A percentile compares a stretch with the other conserved stretches of the same genome.
These are phyloP conservation scores for Synergus gifuensis DNA, from an alignment of 2,888 invertebrate species.

Conservation along the genomic window DNA sequence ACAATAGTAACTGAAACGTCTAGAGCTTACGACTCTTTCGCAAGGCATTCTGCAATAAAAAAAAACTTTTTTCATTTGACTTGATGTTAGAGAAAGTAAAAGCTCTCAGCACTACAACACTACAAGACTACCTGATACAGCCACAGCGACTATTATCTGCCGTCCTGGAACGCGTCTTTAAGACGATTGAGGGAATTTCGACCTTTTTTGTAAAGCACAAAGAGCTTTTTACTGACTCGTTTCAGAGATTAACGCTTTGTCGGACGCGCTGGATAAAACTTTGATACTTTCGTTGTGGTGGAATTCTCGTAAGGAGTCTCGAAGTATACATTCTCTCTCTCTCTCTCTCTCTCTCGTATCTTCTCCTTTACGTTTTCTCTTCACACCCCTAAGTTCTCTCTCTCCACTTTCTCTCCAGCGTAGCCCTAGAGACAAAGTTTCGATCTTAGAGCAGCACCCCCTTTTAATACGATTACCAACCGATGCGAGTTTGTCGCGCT, in stretches of 20 bases:
- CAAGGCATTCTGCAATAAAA: conserved; percentile 6
- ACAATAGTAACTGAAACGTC: conserved; percentile 3
- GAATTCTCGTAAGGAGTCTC: conserved; percentile 62
- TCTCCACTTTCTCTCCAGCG: conserved; percentile 40
- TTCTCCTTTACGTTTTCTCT: conserved; percentile 36
- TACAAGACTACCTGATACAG: conserved; percentile 48
- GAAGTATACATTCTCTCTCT: conserved; percentile 50
- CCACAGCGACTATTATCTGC: conserved; percentile 45
- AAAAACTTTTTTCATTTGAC: conserved; percentile 52
- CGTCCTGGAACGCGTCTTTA: conserved; percentile 45
- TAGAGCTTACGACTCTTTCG: conserved; percentile 12
- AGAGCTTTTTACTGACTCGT: conserved; percentile 65
- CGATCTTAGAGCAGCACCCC: conserved; percentile 54
- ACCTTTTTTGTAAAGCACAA: conserved; percentile 58
- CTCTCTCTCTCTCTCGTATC: not conserved
- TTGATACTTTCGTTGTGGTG: conserved; percentile 58
- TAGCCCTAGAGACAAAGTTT: conserved; percentile 49
- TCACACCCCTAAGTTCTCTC: conserved; percentile 35
- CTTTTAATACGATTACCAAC: conserved; percentile 62
- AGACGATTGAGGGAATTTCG: conserved; percentile 50
- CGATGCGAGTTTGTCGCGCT: conserved; percentile 60
- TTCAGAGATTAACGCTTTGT: conserved; percentile 68
- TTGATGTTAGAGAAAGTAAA: conserved; percentile 47
- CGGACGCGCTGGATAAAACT: conserved; percentile 60
- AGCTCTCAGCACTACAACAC: not conserved